Base-by-base conservation (phyloP, 2,113 vertebrate species). In the Nesogale talazaci region DNA sequence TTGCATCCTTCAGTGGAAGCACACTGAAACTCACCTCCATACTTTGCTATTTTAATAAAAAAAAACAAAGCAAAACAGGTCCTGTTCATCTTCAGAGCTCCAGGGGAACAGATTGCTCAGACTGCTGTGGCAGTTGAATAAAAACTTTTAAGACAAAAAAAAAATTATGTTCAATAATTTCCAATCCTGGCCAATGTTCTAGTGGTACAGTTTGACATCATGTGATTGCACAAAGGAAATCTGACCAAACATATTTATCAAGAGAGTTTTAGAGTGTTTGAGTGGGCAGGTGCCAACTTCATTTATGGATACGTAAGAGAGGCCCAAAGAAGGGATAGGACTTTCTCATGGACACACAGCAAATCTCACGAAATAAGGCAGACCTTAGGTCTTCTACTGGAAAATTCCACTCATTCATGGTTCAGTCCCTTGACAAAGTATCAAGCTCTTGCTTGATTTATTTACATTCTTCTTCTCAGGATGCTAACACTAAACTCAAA, bases 231-330 rank as follows among this genome's bases (percentile, higher is more conserved):
- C 46, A 52, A 52, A 52, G 46, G 46, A 52, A 52, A 52, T 52
- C 46, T 52, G 46, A 52, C 46, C 46, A 52, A 5, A 52, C 46
- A 52, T 10, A 52, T 52, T 10, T 52, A 52, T 46, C 29, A 91
- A 52, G 19, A 79, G 22, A 91, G 46, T 61, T 23, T 17, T 0
- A 56, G 70, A 82, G 15, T 70, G 7, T 40, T 19, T 4, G 23
- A 70, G 2, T 16, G 52, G 36, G 38, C 23, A 16, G 19, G n/a
- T 56, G 29, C 31, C 36, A 59, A 63, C 72, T 88, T 90, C 52
- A 75, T 57, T 75, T 83, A 74, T 65, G 83, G 67, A 67, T 46
- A 83, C 89, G 61, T 89, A 92, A 92, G 1, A 22, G 59, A 82
- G 69, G 40, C 20, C 14, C 27, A 29, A 16, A 84, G 23, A 89